Evolutionary conservation across 2,888 invertebrate genomes (phyloP), one percentile per base, ranked within the genome.

Genomic region (Steinernema scapterisci): DNA sequence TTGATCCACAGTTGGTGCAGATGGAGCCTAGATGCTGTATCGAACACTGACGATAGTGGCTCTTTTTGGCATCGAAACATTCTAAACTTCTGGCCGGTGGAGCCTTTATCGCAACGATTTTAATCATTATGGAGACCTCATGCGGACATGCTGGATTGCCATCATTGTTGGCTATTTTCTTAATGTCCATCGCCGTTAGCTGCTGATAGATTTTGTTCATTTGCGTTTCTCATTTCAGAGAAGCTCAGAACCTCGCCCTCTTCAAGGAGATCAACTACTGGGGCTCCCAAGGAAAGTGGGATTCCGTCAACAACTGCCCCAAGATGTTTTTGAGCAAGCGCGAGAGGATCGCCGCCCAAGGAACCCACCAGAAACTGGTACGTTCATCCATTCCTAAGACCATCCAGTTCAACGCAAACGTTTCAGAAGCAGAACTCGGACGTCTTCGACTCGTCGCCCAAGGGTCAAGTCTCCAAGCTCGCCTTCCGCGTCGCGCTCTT

Each of bases 231-330:
- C n/a, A n/a, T n/a, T n/a, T n/a, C 25, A 54, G 54, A 5, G 54
- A 54, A 25, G 1, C 63, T 6, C 27, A 25, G 31, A 63, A 63
- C 31, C 63, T 75, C 31, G 74, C 77, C 11, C 73, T 81, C 19
- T 83, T 82, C 79, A 79, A 79, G 71, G 80, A 83, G 71, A 83
- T 85, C 74, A 84, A 85, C 78, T 76, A 80, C 44, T 79, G 83
- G 21, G 83, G 80, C 7, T 78, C 80, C 56, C 81, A 83, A 73
- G 84, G 85, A 56, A 83, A 84, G 75, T 85, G 85, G 85, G 83
- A 85, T 63, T 82, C 78, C 70, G 76, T 85, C 75, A 83, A 84
- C 77, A 84, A 84, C 74, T 77, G 73, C 46, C 83, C 84, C 38
- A 81, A 82, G 48, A 23, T 38, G 27, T 46, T 43, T 16, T 46